These are phyloP conservation scores for Thalpophila matura DNA, from an alignment of 2,888 invertebrate genomes.

Conservation along the genomic window DNA sequence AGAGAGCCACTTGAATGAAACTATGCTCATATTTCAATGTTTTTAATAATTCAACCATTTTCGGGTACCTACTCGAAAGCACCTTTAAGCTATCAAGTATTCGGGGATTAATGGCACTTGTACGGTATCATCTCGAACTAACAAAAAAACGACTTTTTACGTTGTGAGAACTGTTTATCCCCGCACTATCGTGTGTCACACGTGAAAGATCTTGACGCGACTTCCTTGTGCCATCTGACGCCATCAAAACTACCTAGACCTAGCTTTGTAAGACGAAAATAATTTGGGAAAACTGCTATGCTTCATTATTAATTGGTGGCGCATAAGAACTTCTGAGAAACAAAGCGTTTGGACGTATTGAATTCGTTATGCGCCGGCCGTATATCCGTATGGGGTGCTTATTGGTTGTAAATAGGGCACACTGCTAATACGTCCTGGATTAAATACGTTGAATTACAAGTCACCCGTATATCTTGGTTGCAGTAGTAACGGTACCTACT, in stretches of 20 bases:
- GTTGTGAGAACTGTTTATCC: constrained; percentile 18
- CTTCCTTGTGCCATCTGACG: not conserved
- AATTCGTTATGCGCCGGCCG: constrained; percentile 10
- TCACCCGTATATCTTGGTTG: not conserved
- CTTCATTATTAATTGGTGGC: constrained; percentile 26
- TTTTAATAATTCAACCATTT: not conserved
- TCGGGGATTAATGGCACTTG: constrained; percentile 42
- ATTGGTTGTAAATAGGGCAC: too few species aligned
- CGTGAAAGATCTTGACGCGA: constrained; percentile 11
- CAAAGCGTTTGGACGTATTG: constrained; percentile 24
- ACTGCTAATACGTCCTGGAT: too few species aligned
- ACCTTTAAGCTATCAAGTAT: constrained; percentile 27
- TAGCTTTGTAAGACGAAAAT: not conserved
- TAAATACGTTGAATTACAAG: too few species aligned
- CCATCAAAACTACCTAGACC: too few species aligned
- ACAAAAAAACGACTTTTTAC: constrained; percentile 26
- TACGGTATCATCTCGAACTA: constrained; percentile 21
- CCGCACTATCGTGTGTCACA: constrained; percentile 7
- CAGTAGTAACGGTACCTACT: not conserved
- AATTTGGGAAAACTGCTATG: constrained; percentile 3
- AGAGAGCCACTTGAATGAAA: not conserved
- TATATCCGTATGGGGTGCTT: constrained; percentile 21
- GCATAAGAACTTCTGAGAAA: constrained; percentile 23
- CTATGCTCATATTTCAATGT: not conserved
- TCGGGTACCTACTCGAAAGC: constrained; percentile 21